phyloP scores from a whole-genome alignment of 2,888 invertebrate species.

The Barypeithes pellucidus region DNA sequence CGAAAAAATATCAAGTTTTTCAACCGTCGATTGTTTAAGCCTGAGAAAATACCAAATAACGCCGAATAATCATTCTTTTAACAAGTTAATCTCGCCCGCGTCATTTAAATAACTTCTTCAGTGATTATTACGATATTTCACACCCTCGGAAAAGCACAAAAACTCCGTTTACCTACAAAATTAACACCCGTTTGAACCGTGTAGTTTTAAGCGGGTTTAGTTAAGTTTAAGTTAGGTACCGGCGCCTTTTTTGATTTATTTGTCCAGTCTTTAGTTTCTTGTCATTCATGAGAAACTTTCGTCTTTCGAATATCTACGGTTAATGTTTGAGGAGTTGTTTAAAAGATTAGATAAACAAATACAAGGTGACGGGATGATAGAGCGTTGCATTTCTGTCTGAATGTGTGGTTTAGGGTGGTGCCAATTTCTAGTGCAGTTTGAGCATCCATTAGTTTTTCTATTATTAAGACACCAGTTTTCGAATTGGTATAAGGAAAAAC shows the following conservation, averaged over 20 bases:
- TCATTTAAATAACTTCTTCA: conserved; percentile 51
- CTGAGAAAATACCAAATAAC: conserved; percentile 44
- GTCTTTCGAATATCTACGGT: conserved; percentile 27
- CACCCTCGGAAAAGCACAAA: conserved; percentile 42
- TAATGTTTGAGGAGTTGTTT: conserved; percentile 31
- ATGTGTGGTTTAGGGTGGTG: too few species aligned
- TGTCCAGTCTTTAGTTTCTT: conserved; percentile 42
- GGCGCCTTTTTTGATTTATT: conserved; percentile 49
- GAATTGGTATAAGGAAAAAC: too few species aligned
- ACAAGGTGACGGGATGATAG: background rate
- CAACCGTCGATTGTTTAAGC: too few species aligned
- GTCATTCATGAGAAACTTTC: conserved; percentile 49
- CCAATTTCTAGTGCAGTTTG: too few species aligned
- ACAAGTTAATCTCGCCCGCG: conserved; percentile 20
- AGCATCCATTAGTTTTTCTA: too few species aligned
- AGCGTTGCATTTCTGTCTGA: too few species aligned
- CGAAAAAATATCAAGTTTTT: too few species aligned
- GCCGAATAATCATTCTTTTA: conserved; percentile 33
- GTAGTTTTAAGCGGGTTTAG: conserved; percentile 19
- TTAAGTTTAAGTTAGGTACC: conserved; percentile 25
- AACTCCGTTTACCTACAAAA: conserved; percentile 29
- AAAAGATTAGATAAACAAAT: background rate
- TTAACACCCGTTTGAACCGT: conserved; percentile 31
- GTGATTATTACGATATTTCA: conserved; percentile 50
- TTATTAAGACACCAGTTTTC: too few species aligned